A percentile compares a stretch with the other conserved stretches of the same genome.
These are phyloP conservation scores for Crotalus viridis DNA, from an alignment of 2,113 vertebrate species.

Conservation along the genomic window DNA sequence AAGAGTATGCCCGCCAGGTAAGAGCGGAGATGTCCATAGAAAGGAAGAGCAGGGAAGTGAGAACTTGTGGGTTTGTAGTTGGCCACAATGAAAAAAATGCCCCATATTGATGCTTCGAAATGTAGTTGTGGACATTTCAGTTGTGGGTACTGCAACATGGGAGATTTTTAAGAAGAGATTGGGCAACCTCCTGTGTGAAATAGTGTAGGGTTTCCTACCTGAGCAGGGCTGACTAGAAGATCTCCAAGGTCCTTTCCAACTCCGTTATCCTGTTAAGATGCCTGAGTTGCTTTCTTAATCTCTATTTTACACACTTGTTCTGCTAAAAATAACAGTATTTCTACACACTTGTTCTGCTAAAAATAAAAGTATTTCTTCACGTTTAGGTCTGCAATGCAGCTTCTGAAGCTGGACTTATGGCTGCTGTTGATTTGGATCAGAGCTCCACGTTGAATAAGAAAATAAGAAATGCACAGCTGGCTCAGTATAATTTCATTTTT, in stretches of 20 bases:
- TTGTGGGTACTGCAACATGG: not conserved
- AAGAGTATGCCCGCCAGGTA: constrained; percentile 86
- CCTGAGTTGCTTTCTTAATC: not conserved
- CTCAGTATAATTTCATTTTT: constrained; percentile 95
- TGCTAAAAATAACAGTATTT: not conserved
- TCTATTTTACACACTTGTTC: not conserved
- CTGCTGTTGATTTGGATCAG: constrained; percentile 88
- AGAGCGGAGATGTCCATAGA: not conserved
- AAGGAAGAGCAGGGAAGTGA: not conserved
- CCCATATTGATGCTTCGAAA: not conserved
- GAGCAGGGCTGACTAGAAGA: not conserved
- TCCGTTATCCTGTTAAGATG: not conserved
- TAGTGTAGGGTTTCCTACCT: not conserved
- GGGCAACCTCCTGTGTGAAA: not conserved
- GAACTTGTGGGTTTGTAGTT: not conserved
- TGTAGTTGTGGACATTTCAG: not conserved
- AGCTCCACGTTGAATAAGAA: constrained; percentile 91
- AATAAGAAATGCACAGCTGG: constrained; percentile 90
- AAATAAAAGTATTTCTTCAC: not conserved
- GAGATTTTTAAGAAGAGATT: not conserved
- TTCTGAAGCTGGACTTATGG: constrained; percentile 89
- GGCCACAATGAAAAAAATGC: not conserved
- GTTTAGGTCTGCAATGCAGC: constrained; percentile 83
- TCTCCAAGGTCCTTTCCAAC: not conserved
- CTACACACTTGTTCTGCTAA: not conserved